Evolutionary conservation across 2,888 invertebrate genomes (phyloP).

Genomic region (Unio pictorum): DNA sequence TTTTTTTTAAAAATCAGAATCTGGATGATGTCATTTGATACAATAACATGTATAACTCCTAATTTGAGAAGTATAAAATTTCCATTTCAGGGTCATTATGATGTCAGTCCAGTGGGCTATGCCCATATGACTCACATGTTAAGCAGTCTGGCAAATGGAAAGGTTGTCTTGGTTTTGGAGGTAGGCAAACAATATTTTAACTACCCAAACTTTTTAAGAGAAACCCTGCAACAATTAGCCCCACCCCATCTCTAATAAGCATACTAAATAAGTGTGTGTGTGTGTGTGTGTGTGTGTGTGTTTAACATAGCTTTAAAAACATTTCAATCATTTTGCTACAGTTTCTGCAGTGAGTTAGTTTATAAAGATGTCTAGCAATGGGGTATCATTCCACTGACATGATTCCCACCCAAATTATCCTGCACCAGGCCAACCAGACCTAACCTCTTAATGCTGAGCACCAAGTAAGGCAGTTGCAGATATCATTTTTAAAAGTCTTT

Average conservation of each 20-base stretch:
- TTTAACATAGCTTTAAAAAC: background rate
- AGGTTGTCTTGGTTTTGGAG: conserved; percentile 73
- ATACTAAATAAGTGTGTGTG: background rate
- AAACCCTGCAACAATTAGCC: background rate
- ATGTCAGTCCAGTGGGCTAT: conserved; percentile 90
- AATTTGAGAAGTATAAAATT: background rate
- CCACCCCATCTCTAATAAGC: no score
- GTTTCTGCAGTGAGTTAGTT: no score
- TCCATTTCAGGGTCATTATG: conserved; percentile 78
- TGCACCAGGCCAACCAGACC: no score
- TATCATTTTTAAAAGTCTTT: no score
- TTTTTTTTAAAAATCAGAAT: no score
- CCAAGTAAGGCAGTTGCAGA: no score
- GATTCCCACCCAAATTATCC: no score
- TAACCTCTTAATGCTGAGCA: no score
- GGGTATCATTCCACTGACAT: no score
- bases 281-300: conserved; percentile 11
- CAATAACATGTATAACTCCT: background rate
- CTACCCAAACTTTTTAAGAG: background rate
- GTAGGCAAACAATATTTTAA: conserved; percentile 15
- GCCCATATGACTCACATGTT: conserved; percentile 91
- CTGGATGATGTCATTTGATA: no score
- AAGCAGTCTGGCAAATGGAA: conserved; percentile 86
- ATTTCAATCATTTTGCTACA: no score
- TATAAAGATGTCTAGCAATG: no score